These are phyloP conservation scores for Sesia bembeciformis DNA, from an alignment of 2,888 invertebrate genomes.

Conservation along the genomic window DNA sequence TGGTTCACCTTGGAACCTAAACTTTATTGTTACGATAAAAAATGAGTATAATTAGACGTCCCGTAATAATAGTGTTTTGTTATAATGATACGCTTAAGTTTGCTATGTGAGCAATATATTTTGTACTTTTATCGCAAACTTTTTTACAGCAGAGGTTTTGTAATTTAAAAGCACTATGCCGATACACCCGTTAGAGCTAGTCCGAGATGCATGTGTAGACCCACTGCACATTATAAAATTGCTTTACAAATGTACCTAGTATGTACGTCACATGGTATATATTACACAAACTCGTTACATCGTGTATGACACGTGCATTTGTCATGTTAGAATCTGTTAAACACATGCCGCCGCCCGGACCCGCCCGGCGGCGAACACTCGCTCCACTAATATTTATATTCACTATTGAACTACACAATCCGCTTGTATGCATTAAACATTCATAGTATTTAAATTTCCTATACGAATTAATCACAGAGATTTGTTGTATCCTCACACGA, in stretches of 20 bases:
- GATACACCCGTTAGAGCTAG: slow-evolving; percentile 17
- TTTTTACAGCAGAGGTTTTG: neutral
- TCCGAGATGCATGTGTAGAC: too few species aligned
- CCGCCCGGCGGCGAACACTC: neutral
- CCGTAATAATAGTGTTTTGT: slow-evolving; percentile 21
- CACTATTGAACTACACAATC: slow-evolving; percentile 1
- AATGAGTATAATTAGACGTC: slow-evolving; percentile 50
- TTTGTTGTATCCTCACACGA: slow-evolving; percentile 51
- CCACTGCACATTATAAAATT: too few species aligned
- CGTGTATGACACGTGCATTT: slow-evolving; percentile 10
- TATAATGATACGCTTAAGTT: slow-evolving; percentile 40
- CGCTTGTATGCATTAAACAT: slow-evolving; percentile 47
- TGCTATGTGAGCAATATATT: slow-evolving; percentile 65
- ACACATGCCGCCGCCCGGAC: slow-evolving; percentile 1
- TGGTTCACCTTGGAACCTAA: slow-evolving; percentile 30
- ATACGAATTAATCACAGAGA: slow-evolving; percentile 69
- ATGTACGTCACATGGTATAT: too few species aligned
- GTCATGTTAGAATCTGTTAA: slow-evolving; percentile 36
- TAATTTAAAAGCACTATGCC: slow-evolving; percentile 27
- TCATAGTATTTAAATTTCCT: slow-evolving; percentile 44
- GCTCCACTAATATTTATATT: neutral
- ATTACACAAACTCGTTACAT: too few species aligned
- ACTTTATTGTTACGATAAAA: slow-evolving; percentile 35
- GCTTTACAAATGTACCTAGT: too few species aligned
- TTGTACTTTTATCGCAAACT: slow-evolving; percentile 49